A percentile compares a stretch with the other conserved stretches of the same genome.
Evolutionary conservation across 2,797 vertebrate species (phyloP).

Genomic region (Spinus pinus): DNA sequence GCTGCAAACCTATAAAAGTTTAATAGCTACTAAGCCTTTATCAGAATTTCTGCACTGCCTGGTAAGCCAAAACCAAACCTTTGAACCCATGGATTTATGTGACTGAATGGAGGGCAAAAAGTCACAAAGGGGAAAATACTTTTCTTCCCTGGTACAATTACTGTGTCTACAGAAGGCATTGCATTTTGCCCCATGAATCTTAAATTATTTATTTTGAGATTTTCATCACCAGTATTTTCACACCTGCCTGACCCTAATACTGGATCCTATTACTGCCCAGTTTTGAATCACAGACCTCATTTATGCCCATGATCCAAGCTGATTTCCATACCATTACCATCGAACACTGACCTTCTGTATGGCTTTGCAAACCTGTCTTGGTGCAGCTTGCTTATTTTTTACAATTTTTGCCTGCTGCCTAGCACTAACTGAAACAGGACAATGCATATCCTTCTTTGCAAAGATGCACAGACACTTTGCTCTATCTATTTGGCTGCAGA

Average conservation of each 20-base stretch:
- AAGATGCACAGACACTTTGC: neutral
- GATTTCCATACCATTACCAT: neutral
- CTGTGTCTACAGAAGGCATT: neutral
- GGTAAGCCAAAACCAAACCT: slow-evolving; percentile 26
- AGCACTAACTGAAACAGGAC: neutral
- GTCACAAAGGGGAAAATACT: slow-evolving; percentile 19
- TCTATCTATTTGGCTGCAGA: neutral
- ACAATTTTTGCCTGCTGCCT: neutral
- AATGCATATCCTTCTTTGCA: neutral
- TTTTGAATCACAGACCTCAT: neutral
- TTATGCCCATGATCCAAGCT: neutral
- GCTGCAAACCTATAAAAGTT: slow-evolving; percentile 21
- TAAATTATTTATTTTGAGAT: slow-evolving; percentile 45
- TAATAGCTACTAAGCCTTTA: slow-evolving; percentile 32
- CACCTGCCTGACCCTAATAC: slow-evolving; percentile 18
- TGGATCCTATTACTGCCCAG: neutral
- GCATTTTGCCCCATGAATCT: neutral
- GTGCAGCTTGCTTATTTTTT: neutral
- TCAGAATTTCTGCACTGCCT: slow-evolving; percentile 19
- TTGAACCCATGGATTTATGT: slow-evolving; percentile 9
- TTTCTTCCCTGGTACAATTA: neutral
- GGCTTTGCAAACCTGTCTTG: neutral
- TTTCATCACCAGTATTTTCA: slow-evolving; percentile 1
- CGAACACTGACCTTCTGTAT: neutral
- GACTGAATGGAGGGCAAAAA: slow-evolving; percentile 4